Base-by-base conservation (phyloP, 2,797 vertebrate species). In the Sebastolobus alascanus region DNA sequence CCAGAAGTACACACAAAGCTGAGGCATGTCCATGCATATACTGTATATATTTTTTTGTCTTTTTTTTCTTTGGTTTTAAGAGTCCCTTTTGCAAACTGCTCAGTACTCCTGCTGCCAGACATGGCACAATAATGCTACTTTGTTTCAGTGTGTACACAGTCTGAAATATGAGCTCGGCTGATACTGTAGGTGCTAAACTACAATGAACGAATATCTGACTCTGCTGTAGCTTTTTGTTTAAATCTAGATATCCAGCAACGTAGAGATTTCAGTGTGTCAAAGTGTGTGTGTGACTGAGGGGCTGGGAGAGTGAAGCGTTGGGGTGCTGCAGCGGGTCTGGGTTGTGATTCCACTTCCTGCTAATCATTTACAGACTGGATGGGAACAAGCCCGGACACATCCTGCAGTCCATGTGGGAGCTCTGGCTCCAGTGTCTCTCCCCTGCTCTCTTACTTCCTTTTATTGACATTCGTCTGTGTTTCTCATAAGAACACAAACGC, bases 281-380 rank as follows among this genome's bases (percentile, higher is more conserved):
- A 7, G 46, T 66, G 68, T 56, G 6, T 7, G 33, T 43, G 77
- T 55, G 68, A 29, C 5, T 7, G 61, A 56, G 22, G 4, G 22
- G 50, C 33, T 11, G 72, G 37, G 67, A 65, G 61, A 65, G 61
- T 12, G 4, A 31, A 63, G 66, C 6, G 7, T 14, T 22, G 1
- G 29, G 25, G 43, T 8, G 18, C 60, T 35, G 50, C 75, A 75
- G 72, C 40, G 37, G 52, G 77, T 68, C 29, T 16, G 66, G 75
- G 54, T 43, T 84, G 73, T 20, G 68, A 78, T 79, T 88, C 80
- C 33, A 46, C 71, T 74, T 80, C 68, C 84, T 87, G 84, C 54
- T 87, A 93, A 94, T 93, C 80, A 94, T 91, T 93, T 77, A 92
- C 91, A 91, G 82, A 75, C 65, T 52, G 55, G 77, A 82, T 66